Percentiles rank a stretch among this genome's conserved stretches.
Evolutionary conservation across 2,888 invertebrate species (phyloP).

Genomic region (Frankliniella fusca): DNA sequence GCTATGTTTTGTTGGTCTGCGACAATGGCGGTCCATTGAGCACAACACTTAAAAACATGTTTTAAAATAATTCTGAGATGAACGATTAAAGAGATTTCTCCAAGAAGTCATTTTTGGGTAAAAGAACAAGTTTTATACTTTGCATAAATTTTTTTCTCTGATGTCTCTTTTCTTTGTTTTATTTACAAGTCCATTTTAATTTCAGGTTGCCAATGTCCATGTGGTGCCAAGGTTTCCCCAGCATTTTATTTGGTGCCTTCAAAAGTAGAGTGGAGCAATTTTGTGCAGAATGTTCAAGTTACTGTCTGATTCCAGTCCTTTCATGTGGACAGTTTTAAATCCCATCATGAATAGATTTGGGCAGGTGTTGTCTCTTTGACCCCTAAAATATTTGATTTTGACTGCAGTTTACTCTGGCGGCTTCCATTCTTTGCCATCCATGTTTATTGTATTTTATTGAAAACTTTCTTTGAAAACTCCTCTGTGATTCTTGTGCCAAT

Average conservation of each 20-base stretch:
- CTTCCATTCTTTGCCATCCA: slow-evolving; percentile 18
- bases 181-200: slow-evolving; percentile 37
- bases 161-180: neutral
- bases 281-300: slow-evolving; percentile 80
- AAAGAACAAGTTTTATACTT: too few species aligned
- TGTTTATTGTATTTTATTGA: neutral
- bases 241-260: slow-evolving; percentile 88
- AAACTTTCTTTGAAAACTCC: neutral
- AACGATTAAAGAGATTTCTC: too few species aligned
- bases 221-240: slow-evolving; percentile 83
- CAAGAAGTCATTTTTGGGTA: too few species aligned
- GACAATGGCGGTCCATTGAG: too few species aligned
- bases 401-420: neutral
- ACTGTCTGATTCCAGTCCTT: slow-evolving; percentile 55
- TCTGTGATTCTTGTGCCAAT: slow-evolving; percentile 15
- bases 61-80: too few species aligned
- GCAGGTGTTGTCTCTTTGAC: neutral
- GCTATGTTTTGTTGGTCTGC: too few species aligned
- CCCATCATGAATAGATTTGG: neutral
- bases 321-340: too few species aligned
- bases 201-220: slow-evolving; percentile 80
- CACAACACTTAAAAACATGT: too few species aligned
- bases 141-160: slow-evolving; percentile 24
- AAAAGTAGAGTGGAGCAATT: slow-evolving; percentile 84
- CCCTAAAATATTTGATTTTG: neutral